Conservation (phyloP, 1,140 invertebrate genomes). For the Heliconius hermathena region DNA sequence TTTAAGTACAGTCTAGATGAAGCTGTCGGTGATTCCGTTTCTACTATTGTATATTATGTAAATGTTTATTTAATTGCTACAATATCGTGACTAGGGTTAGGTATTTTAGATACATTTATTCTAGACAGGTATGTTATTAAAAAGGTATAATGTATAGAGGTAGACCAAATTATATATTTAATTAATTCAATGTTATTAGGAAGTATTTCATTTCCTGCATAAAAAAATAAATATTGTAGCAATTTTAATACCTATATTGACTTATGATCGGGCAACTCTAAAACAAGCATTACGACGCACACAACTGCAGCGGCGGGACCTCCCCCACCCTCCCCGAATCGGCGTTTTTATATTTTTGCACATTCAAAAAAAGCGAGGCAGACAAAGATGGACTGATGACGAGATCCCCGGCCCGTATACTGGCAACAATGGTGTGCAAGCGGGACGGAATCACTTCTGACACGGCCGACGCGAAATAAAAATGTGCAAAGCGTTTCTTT, state of each 20-base stretch:
- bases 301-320: constrained; percentile 63
- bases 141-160: neutral
- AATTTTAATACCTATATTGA: constrained; percentile 63
- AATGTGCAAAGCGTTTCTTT: constrained; percentile 79
- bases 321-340: constrained; percentile 60
- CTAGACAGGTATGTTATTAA: neutral
- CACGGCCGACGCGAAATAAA: constrained; percentile 74
- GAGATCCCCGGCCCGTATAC: constrained; percentile 53
- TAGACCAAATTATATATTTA: neutral
- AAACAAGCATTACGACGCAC: constrained; percentile 76
- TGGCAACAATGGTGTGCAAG: constrained; percentile 71
- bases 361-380: constrained; percentile 78
- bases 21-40: constrained; percentile 3
- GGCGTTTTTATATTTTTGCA: constrained; percentile 81
- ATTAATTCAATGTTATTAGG: neutral
- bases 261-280: constrained; percentile 78
- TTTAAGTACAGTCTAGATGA: constrained; percentile 27
- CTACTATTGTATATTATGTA: constrained; percentile 18
- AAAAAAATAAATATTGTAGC: constrained; percentile 35
- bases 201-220: constrained; percentile 26
- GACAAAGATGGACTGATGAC: constrained; percentile 81
- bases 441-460: constrained; percentile 71
- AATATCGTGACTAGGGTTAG: neutral
- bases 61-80: constrained; percentile 13
- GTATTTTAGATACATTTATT: neutral